Evolutionary conservation across 2,113 vertebrate species (phyloP).

Genomic region (Casuarius casuarius): DNA sequence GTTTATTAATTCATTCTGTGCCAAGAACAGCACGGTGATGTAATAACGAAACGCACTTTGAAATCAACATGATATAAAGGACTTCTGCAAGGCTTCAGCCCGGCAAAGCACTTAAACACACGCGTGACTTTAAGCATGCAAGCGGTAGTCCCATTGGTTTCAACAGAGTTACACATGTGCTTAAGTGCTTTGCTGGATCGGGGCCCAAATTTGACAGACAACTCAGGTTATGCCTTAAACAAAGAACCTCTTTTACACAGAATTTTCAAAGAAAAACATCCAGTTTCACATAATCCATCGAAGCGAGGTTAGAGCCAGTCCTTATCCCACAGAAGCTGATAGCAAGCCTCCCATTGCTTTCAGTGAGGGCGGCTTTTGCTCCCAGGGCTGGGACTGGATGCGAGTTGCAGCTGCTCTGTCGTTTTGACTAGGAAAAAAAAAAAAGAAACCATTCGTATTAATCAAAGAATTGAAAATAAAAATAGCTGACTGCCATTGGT

Average conservation of each 20-base stretch:
- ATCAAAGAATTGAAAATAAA: neutral
- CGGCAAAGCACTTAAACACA: slow-evolving; percentile 67
- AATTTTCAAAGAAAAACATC: neutral
- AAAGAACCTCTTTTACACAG: slow-evolving; percentile 63
- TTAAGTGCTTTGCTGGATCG: slow-evolving; percentile 67
- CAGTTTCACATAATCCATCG: neutral
- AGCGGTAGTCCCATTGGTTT: slow-evolving; percentile 23
- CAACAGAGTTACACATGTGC: slow-evolving; percentile 60
- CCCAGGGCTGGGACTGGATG: neutral
- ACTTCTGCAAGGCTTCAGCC: slow-evolving; percentile 67
- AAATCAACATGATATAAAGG: slow-evolving; percentile 70
- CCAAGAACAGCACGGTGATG: slow-evolving; percentile 62
- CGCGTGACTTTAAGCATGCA: slow-evolving; percentile 51
- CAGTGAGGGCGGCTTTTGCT: neutral
- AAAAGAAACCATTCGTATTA: neutral
- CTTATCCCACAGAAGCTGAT: slow-evolving; percentile 10
- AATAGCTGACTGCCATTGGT: neutral
- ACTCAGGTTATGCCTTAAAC: slow-evolving; percentile 64
- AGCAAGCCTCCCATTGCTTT: neutral
- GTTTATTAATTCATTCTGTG: slow-evolving; percentile 67
- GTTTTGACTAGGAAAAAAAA: neutral
- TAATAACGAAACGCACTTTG: slow-evolving; percentile 63
- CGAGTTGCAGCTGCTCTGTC: neutral
- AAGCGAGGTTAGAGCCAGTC: neutral
- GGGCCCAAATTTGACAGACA: slow-evolving; percentile 60